Conservation (phyloP, 2,113 vertebrate genomes). For the Rhadina sibilatrix region DNA sequence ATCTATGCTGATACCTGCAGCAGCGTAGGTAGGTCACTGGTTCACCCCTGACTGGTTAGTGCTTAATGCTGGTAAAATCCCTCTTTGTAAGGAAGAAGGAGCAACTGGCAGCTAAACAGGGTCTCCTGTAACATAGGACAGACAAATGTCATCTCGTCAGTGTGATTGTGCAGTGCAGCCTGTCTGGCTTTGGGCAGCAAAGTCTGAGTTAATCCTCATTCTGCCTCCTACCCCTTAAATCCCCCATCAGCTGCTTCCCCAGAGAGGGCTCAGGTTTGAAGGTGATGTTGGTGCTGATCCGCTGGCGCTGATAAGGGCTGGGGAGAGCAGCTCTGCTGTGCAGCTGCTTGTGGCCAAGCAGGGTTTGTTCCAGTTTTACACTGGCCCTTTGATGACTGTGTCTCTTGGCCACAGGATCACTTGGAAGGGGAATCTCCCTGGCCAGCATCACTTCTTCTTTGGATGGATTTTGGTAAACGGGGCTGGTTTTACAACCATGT, state of each 20-base stretch:
- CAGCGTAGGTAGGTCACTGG: not conserved
- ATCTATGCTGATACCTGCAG: not conserved
- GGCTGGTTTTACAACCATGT: not conserved
- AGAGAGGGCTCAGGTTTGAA: not conserved
- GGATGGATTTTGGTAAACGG: not conserved
- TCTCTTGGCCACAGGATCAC: not conserved
- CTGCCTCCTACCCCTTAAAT: not conserved
- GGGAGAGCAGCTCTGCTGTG: not conserved
- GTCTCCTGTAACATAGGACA: slow-evolving; percentile 37
- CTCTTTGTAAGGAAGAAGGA: not conserved
- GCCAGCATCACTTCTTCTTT: not conserved
- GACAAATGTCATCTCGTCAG: not conserved
- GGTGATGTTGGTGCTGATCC: not conserved
- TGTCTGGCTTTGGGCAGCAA: not conserved
- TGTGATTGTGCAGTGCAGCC: not conserved
- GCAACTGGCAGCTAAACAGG: slow-evolving; percentile 1
- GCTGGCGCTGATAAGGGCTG: not conserved
- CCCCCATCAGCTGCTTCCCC: not conserved
- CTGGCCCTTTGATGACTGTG: not conserved
- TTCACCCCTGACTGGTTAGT: not conserved
- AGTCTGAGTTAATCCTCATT: slow-evolving; percentile 7
- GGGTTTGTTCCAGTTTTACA: not conserved
- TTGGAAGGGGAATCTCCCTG: not conserved
- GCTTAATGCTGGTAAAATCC: slow-evolving; percentile 23
- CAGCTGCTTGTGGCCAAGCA: not conserved